A percentile compares a stretch with the other conserved stretches of the same genome.
phyloP scores from a whole-genome alignment of 2,113 vertebrate species.

The Aspiorhynchus laticeps region DNA sequence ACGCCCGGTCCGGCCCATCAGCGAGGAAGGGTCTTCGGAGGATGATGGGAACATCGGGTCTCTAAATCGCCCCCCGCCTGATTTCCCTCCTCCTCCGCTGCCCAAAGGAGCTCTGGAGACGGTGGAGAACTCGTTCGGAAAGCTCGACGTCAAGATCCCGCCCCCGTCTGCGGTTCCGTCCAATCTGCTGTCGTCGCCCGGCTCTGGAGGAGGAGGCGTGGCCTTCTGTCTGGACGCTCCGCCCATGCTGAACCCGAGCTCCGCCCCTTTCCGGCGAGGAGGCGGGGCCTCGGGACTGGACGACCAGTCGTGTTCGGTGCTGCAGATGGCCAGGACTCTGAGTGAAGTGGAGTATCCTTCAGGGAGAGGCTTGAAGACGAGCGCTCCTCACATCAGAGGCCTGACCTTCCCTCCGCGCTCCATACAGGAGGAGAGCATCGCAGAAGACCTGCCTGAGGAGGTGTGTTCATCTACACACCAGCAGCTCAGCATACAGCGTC shows the following conservation, averaged over 20 bases:
- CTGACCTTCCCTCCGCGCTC: constrained; percentile 85
- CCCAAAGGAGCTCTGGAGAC: constrained; percentile 81
- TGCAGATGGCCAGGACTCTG: constrained; percentile 94
- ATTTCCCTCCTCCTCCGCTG: constrained; percentile 86
- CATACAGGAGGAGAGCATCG: constrained; percentile 89
- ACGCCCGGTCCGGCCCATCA: constrained; percentile 66
- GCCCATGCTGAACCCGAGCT: constrained; percentile 8
- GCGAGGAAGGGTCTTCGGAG: constrained; percentile 84
- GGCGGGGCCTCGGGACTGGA: constrained; percentile 70
- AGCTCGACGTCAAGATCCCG: constrained; percentile 73
- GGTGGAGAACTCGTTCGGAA: constrained; percentile 68
- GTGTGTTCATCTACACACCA: constrained; percentile 60
- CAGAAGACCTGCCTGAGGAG: constrained; percentile 92
- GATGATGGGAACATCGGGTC: constrained; percentile 78
- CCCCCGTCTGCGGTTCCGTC: constrained; percentile 47
- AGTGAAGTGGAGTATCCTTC: constrained; percentile 88
- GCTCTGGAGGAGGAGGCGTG: constrained; percentile 64
- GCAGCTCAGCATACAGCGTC: no score
- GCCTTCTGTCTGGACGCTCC: constrained; percentile 68
- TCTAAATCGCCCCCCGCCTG: constrained; percentile 82
- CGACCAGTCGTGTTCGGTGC: constrained; percentile 93
- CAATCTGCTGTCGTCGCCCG: constrained; percentile 49
- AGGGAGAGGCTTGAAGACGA: constrained; percentile 61
- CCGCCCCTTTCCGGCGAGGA: constrained; percentile 58
- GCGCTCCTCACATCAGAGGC: constrained; percentile 60